Percentiles rank a stretch among this genome's conserved stretches.
Evolutionary conservation across 2,797 vertebrate species (phyloP).

Genomic region (Sarcoramphus papa): DNA sequence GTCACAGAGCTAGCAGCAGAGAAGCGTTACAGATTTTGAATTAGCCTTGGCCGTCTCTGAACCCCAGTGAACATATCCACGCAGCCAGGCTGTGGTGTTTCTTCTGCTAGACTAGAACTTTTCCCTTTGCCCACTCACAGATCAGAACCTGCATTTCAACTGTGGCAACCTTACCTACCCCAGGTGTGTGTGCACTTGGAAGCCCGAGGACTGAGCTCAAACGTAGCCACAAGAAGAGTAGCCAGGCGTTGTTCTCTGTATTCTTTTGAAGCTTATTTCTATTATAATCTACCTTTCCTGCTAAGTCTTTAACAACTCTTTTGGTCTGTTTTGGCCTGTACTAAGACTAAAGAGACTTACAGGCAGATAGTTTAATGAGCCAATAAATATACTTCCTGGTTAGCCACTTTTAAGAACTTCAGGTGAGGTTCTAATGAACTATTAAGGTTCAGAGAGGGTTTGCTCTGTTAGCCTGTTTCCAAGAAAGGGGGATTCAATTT

Average conservation of each 20-base stretch:
- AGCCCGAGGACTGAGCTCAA: not conserved
- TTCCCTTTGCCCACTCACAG: rapidly evolving
- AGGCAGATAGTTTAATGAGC: not conserved
- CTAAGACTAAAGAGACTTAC: not conserved
- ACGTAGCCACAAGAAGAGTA: not conserved
- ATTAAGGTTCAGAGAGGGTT: not conserved
- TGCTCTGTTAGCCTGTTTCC: not conserved
- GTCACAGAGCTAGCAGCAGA: not conserved
- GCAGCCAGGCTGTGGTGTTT: not conserved
- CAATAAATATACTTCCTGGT: not conserved
- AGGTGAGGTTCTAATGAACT: not conserved
- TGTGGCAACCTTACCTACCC: not conserved
- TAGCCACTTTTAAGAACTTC: not conserved
- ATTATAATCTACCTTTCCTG: not conserved
- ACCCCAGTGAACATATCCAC: rapidly evolving
- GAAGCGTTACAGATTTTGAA: not conserved
- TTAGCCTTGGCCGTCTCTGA: rapidly evolving
- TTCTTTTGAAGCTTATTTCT: not conserved
- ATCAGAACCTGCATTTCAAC: not conserved
- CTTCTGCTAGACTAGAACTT: not conserved
- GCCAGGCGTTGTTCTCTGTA: not conserved
- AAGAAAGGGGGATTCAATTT: not conserved
- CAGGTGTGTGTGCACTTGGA: rapidly evolving
- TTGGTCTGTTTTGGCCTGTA: not conserved
- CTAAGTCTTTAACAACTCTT: not conserved